These are phyloP conservation scores for Drosophila silvestris DNA, from an alignment of 2,888 invertebrate genomes.

Conservation along the genomic window DNA sequence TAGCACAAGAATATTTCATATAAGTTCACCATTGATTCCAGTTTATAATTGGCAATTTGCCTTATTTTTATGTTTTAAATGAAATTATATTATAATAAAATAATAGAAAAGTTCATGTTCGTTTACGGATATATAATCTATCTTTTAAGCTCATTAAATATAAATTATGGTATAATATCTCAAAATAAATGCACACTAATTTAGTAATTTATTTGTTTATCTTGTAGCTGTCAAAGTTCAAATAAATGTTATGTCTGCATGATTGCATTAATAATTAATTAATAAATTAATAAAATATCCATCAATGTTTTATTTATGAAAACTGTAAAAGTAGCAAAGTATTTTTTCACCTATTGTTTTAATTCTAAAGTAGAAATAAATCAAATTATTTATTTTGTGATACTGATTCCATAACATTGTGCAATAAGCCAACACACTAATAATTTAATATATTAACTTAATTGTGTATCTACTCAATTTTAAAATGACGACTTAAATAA, in stretches of 20 bases:
- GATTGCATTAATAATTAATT: neutral
- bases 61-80: neutral
- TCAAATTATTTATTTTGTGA: neutral
- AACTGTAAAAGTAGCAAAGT: neutral
- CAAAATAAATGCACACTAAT: neutral
- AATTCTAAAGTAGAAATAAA: neutral
- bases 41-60: neutral
- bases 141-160: neutral
- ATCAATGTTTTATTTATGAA: neutral
- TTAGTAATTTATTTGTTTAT: neutral
- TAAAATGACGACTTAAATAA: neutral
- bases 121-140: neutral
- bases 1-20: neutral
- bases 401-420: no score
- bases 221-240: neutral
- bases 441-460: neutral
- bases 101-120: neutral
- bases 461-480: neutral
- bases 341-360: neutral
- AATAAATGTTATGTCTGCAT: neutral
- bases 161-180: neutral
- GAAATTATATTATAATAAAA: neutral
- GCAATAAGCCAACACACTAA: neutral
- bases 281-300: neutral
- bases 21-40: neutral